These are phyloP conservation scores for Gasteruption jaculator DNA, from an alignment of 2,888 invertebrate species.

Conservation along the genomic window DNA sequence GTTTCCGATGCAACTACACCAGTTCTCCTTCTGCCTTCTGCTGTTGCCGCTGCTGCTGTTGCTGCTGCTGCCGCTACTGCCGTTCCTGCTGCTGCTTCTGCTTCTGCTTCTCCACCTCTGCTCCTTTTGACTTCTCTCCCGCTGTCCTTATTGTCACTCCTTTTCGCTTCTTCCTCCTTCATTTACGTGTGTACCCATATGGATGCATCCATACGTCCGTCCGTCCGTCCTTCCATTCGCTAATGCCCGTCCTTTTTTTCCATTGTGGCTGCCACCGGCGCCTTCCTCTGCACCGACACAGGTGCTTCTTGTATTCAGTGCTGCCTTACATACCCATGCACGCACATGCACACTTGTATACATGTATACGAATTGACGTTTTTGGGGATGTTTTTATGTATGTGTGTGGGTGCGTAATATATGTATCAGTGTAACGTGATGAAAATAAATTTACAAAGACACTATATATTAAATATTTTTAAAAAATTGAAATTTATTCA, in stretches of 20 bases:
- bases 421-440: too few species aligned
- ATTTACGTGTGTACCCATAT: conserved; percentile 21
- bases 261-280: background rate
- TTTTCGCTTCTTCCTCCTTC: conserved; percentile 14
- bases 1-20: conserved; percentile 3
- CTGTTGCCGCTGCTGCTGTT: background rate
- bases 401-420: too few species aligned
- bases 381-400: too few species aligned
- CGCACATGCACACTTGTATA: conserved; percentile 14
- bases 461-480: too few species aligned
- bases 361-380: too few species aligned
- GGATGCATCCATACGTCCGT: conserved; percentile 15
- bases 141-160: conserved; percentile 11
- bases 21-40: conserved; percentile 6
- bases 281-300: conserved; percentile 9
- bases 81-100: too few species aligned
- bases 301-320: conserved; percentile 5
- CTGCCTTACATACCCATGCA: conserved; percentile 2
- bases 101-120: conserved; percentile 14
- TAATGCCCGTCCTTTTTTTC: conserved; percentile 2
- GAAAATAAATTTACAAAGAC: too few species aligned
- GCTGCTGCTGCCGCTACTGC: too few species aligned
- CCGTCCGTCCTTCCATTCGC: conserved; percentile 12
- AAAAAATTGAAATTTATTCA: too few species aligned
- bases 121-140: conserved; percentile 5